phyloP scores from a whole-genome alignment of 2,888 invertebrate species.

The Idaea aversata region DNA sequence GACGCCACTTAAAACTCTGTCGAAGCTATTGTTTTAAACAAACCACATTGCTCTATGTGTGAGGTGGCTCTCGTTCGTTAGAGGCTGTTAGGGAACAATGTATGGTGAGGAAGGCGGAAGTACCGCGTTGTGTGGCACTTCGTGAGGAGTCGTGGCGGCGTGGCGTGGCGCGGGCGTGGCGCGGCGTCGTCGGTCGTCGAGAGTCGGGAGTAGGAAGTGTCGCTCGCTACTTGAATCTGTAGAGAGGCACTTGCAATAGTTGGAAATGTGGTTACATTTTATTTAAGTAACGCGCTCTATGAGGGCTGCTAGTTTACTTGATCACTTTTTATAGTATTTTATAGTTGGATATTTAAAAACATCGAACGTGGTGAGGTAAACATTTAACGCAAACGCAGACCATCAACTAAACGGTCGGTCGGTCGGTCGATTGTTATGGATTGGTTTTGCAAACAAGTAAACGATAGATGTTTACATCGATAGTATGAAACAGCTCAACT shows the following conservation, averaged over 20 bases:
- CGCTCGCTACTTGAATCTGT: conserved; percentile 25
- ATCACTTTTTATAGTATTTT: background rate
- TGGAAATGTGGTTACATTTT: conserved; percentile 1
- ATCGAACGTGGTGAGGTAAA: no score
- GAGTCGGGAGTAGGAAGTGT: conserved; percentile 18
- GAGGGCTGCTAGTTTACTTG: background rate
- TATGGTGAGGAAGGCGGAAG: conserved; percentile 34
- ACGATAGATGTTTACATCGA: background rate
- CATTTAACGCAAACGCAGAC: no score
- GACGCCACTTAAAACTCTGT: conserved; percentile 41
- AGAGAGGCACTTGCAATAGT: conserved; percentile 47
- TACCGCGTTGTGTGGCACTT: conserved; percentile 23
- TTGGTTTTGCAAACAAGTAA: background rate
- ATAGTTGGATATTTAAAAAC: no score
- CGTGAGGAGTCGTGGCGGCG: conserved; percentile 25
- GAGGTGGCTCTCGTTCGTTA: conserved; percentile 32
- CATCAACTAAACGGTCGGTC: background rate
- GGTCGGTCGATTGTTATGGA: no score
- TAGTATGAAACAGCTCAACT: no score
- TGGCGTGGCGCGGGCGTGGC: no score
- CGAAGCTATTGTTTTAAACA: conserved; percentile 50
- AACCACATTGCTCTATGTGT: conserved; percentile 51
- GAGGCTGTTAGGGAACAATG: conserved; percentile 42
- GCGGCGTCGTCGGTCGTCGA: no score
- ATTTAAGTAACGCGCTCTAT: background rate